Conservation (phyloP, 2,888 invertebrate genomes). For the Meghimatium bilineatum region DNA sequence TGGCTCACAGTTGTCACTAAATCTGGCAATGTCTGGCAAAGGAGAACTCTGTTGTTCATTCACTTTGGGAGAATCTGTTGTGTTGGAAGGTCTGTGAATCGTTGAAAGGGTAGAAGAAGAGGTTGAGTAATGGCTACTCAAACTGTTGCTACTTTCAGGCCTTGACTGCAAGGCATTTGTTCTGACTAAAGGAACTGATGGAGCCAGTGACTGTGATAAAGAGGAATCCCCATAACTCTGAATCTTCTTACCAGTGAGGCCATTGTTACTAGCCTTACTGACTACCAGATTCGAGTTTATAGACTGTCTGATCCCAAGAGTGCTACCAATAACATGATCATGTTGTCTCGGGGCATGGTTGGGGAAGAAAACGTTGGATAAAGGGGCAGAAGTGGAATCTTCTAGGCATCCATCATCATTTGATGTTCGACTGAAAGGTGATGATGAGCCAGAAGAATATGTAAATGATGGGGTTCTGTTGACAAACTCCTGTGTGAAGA, state of each 20-base stretch:
- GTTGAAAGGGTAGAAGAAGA: constrained; percentile 66
- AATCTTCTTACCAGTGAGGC: constrained; percentile 14
- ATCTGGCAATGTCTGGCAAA: neutral
- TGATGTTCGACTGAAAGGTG: constrained; percentile 49
- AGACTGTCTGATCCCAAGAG: neutral
- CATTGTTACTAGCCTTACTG: constrained; percentile 30
- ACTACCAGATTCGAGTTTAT: neutral
- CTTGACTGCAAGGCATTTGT: constrained; percentile 57
- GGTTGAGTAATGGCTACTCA: constrained; percentile 69
- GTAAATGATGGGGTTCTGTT: constrained; percentile 56
- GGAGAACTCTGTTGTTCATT: neutral
- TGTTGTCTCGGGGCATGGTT: constrained; percentile 50
- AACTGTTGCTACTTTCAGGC: constrained; percentile 69
- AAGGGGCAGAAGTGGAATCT: neutral
- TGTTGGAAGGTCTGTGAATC: constrained; percentile 61
- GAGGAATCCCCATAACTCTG: constrained; percentile 4
- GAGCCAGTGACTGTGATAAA: constrained; percentile 28
- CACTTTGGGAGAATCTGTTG: constrained; percentile 28
- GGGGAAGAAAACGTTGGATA: constrained; percentile 33
- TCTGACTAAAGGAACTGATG: constrained; percentile 50
- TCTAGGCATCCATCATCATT: constrained; percentile 43
- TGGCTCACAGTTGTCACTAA: neutral
- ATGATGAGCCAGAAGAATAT: constrained; percentile 56
- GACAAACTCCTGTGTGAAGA: constrained; percentile 55
- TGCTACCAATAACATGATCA: constrained; percentile 52